These are phyloP conservation scores for Leucozona laternaria DNA, from an alignment of 2,888 invertebrate species.

Conservation along the genomic window DNA sequence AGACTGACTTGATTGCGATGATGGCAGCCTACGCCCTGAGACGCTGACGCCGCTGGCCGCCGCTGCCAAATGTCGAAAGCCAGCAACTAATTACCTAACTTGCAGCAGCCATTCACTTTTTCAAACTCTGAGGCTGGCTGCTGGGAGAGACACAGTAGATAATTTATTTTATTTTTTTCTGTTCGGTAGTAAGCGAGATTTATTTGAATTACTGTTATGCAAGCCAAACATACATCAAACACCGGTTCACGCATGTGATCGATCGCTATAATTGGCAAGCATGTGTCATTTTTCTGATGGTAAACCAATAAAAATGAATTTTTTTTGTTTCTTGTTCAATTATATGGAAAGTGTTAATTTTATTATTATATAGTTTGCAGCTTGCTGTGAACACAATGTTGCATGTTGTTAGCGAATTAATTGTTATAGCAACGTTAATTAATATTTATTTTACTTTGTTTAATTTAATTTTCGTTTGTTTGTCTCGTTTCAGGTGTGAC, in stretches of 20 bases:
- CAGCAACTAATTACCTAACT: constrained; percentile 59
- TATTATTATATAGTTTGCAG: constrained; percentile 41
- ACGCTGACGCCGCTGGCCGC: neutral
- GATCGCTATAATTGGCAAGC: constrained; percentile 18
- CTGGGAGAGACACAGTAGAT: neutral
- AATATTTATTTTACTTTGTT: constrained; percentile 63
- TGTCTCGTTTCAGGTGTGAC: constrained; percentile 89
- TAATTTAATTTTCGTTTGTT: constrained; percentile 40
- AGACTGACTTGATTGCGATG: neutral
- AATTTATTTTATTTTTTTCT: neutral
- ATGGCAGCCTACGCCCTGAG: constrained; percentile 48
- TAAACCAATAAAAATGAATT: constrained; percentile 32
- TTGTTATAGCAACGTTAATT: constrained; percentile 32
- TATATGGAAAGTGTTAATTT: constrained; percentile 70
- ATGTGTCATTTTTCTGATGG: constrained; percentile 14
- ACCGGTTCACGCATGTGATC: constrained; percentile 41
- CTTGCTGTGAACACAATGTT: constrained; percentile 66
- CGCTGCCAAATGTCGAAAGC: constrained; percentile 45
- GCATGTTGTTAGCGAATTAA: constrained; percentile 65
- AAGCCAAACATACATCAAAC: constrained; percentile 33
- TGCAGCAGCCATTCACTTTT: constrained; percentile 65
- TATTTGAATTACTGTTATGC: constrained; percentile 68
- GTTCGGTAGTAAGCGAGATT: constrained; percentile 47
- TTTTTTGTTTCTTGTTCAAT: constrained; percentile 48
- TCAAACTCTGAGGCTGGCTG: neutral